These are phyloP conservation scores for Cenopis cana DNA, from an alignment of 2,888 invertebrate genomes.

Conservation along the genomic window DNA sequence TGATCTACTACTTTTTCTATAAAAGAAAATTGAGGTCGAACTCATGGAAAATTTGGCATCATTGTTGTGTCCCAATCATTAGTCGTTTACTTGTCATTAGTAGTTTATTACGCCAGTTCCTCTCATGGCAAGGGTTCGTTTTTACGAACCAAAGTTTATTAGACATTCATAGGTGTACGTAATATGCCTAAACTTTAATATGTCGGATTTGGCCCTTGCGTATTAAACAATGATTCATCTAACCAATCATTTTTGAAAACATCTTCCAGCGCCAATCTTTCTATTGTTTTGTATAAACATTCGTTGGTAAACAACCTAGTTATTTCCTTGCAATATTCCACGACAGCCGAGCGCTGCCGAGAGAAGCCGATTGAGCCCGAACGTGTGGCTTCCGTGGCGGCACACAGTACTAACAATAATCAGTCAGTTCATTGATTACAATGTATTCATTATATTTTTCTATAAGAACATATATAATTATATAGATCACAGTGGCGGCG, in stretches of 20 bases:
- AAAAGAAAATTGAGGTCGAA: neutral
- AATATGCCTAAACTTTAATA: neutral
- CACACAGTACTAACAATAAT: slow-evolving; percentile 14
- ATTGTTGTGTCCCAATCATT: neutral
- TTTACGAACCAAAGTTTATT: too few species aligned
- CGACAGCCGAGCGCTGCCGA: slow-evolving; percentile 35
- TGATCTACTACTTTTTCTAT: neutral
- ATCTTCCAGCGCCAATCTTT: neutral
- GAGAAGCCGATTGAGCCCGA: slow-evolving; percentile 22
- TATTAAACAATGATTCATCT: neutral
- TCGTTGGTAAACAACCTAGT: slow-evolving; percentile 10
- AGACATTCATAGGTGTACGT: too few species aligned
- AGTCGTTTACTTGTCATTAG: too few species aligned
- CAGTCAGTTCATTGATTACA: slow-evolving; percentile 17
- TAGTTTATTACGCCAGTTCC: too few species aligned
- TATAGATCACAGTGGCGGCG: too few species aligned
- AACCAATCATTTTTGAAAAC: neutral
- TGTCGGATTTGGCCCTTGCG: neutral
- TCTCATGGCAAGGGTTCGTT: too few species aligned
- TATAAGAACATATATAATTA: too few species aligned
- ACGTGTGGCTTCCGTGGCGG: slow-evolving; percentile 25
- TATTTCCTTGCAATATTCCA: slow-evolving; percentile 26
- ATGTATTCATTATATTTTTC: neutral
- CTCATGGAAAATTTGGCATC: too few species aligned
- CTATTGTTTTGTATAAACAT: slow-evolving; percentile 3